Evolutionary conservation across 2,113 vertebrate species (phyloP).

Genomic region (Chiloscyllium plagiosum): DNA sequence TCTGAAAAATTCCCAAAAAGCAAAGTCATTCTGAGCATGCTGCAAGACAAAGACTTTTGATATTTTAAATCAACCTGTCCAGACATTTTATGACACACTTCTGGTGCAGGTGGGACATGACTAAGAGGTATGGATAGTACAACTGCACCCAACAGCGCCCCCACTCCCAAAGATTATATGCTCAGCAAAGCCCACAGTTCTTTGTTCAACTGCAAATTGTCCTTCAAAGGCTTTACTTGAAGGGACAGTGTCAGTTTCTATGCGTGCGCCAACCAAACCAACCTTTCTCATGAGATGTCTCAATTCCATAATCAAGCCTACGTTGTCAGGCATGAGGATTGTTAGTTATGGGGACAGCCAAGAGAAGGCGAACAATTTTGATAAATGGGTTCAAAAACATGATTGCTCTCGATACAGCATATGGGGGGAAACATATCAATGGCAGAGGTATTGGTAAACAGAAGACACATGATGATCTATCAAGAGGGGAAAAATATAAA

Average conservation of each 20-base stretch:
- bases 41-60: too few species aligned
- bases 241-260: not conserved
- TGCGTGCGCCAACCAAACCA: not conserved
- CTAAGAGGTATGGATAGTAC: too few species aligned
- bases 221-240: not conserved
- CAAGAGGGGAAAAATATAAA: too few species aligned
- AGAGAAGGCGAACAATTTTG: not conserved
- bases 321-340: not conserved
- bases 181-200: not conserved
- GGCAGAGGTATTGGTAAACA: not conserved
- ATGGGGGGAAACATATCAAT: not conserved
- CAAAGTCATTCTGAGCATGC: too few species aligned
- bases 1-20: too few species aligned
- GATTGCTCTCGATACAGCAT: not conserved
- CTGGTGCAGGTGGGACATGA: too few species aligned
- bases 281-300: not conserved
- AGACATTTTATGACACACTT: too few species aligned
- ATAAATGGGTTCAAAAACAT: not conserved
- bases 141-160: not conserved
- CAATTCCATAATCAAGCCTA: not conserved
- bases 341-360: not conserved
- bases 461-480: not conserved
- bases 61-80: too few species aligned
- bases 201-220: not conserved
- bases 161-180: not conserved